Evolutionary conservation across 1,140 invertebrate species (phyloP), one percentile per base, ranked within the genome.

Genomic region (Zaprionus kolodkinae): DNA sequence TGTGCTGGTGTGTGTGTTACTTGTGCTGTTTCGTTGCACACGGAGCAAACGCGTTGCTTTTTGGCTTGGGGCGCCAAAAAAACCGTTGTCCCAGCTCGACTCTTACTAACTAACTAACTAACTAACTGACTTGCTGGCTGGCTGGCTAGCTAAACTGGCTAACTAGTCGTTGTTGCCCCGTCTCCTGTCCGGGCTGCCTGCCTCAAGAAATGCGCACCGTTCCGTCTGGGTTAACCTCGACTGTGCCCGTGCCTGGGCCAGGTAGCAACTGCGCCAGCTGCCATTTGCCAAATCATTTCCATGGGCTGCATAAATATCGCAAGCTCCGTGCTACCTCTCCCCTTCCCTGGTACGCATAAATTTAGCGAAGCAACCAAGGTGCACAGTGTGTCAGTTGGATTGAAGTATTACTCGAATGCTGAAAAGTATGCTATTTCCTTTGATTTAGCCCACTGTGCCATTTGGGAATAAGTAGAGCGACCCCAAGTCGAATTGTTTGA

Each of bases 21-120:
- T 33, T 59, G 54, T 64, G 60, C 52, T 77, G 52, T 54, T 87
- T 86, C 81, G 81, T 90, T 89, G 83, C 84, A 88, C 84, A 62
- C 73, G 81, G 76, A 89, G 85, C 90, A 91, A 90, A 76, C 83
- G 80, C 72, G 81, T 88, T 91, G 74, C 72, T 91, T 91, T 91
- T 91, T 91, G 86, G 90, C 79, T 66, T 60, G 27, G 55, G 25
- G 56, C 69, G 78, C 90, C 89, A 91, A 91, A 91, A 91, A 85
- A 91, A 91, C 74, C 75, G 90, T 91, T 91, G 90, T 81, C 77
- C 78, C 81, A 74, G 74, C 72, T 82, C 71, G 79, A 79, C 71
- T 86, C 86, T 81, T 86, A 91, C 79, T 74, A 64, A 76, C 71
- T 87, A 79, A 81, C 72, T 91, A 71, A 75, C 40, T n/a, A 10